These are phyloP conservation scores for Eilema caniola DNA, from an alignment of 2,888 invertebrate genomes.

Conservation along the genomic window DNA sequence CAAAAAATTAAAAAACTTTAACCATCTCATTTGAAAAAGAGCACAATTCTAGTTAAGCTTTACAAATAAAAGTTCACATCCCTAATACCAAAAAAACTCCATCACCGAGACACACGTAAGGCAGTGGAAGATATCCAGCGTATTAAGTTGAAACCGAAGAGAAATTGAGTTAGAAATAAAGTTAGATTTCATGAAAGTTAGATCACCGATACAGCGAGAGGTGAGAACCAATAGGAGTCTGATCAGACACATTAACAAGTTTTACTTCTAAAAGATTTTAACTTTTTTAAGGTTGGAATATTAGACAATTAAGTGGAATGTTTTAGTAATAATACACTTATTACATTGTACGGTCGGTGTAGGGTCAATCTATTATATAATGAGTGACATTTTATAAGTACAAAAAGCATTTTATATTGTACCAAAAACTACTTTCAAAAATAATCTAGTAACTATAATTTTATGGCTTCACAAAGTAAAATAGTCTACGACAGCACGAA, in stretches of 20 bases:
- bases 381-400: not conserved
- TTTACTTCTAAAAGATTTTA: constrained; percentile 19
- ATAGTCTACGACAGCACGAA: not conserved
- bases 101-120: constrained; percentile 18
- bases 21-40: not conserved
- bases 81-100: constrained; percentile 18
- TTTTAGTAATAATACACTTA: too few species aligned
- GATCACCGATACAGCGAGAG: constrained; percentile 51
- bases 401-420: not conserved
- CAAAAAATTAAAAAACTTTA: not conserved
- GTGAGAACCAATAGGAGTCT: constrained; percentile 38
- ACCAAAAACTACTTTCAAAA: not conserved
- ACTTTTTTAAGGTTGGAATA: not conserved
- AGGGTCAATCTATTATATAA: not conserved
- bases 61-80: not conserved
- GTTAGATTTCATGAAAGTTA: constrained; percentile 54
- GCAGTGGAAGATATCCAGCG: constrained; percentile 31
- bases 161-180: constrained; percentile 56
- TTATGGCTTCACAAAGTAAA: not conserved
- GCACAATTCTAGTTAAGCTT: not conserved
- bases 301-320: constrained; percentile 6
- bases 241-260: constrained; percentile 23
- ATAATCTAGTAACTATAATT: not conserved
- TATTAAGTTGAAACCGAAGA: constrained; percentile 43
- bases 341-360: too few species aligned